Conservation (phyloP, 2,888 invertebrate species). For the Lucinisca nassula region DNA sequence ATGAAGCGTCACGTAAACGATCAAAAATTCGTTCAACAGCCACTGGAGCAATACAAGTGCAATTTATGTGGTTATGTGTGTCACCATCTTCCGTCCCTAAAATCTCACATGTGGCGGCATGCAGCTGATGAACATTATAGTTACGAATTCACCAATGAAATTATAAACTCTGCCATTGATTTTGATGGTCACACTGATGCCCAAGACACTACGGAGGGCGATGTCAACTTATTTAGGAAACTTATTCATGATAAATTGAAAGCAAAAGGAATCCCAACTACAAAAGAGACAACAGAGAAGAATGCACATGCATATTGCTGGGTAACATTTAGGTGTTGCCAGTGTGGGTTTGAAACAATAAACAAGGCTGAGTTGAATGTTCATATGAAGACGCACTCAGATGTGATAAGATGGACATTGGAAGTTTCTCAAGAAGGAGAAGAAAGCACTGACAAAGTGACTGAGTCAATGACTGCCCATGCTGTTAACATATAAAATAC, state of each 20-base stretch:
- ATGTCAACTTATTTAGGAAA: constrained; percentile 65
- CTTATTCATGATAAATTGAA: constrained; percentile 72
- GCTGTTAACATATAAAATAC: too few species aligned
- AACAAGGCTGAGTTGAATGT: constrained; percentile 84
- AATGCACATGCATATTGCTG: constrained; percentile 78
- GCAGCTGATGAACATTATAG: constrained; percentile 86
- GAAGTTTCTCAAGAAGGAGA: constrained; percentile 63
- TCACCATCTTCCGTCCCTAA: constrained; percentile 87
- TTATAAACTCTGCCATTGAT: constrained; percentile 87
- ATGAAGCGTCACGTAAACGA: constrained; percentile 87
- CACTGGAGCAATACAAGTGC: constrained; percentile 87
- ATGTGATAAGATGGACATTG: constrained; percentile 84
- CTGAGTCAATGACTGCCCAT: too few species aligned
- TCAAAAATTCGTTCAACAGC: constrained; percentile 87
- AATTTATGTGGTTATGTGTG: constrained; percentile 87
- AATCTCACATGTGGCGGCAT: constrained; percentile 88
- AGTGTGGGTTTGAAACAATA: constrained; percentile 87
- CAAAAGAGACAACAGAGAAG: constrained; percentile 59
- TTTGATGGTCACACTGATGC: constrained; percentile 81
- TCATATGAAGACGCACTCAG: constrained; percentile 86
- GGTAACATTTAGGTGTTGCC: constrained; percentile 87
- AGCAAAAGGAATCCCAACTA: constrained; percentile 67
- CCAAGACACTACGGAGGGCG: constrained; percentile 65
- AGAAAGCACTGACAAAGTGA: not conserved
- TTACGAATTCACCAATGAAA: constrained; percentile 86